Base-by-base conservation (phyloP, 2,797 vertebrate genomes). In the Lepus townsendii region DNA sequence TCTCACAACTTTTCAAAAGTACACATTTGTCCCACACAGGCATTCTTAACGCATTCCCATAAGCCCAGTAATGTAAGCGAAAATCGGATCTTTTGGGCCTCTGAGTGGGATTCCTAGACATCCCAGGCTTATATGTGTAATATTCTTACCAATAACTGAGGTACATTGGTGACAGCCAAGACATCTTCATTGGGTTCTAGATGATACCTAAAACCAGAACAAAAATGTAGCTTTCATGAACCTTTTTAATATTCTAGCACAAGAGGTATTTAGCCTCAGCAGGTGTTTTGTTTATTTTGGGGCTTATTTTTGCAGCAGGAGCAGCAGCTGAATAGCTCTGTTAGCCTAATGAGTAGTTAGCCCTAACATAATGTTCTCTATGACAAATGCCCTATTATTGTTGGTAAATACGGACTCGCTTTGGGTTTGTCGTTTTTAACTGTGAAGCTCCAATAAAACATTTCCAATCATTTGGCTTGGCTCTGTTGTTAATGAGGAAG, bases 391-490 rank as follows among this genome's bases (percentile, higher is more conserved):
- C 47, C 22, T 93, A 47, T 83, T 94, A 76, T 75, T 88, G 27
- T 82, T 76, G 5, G 50, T 24, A 94, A 96, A 96, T 71, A 90
- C 60, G 80, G 83, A 93, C 78, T 77, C 79, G 38, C 26, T 95
- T 32, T 78, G 11, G 17, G n/a, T 76, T 90, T n/a, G 10, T 68
- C 35, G 66, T 93, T 94, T 88, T 76, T 62, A 76, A 87, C 73
- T 87, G n/a, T 88, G 57, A 93, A 75, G 20, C 62, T 93, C 91
- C 50, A 95, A 52, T 82, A 92, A 86, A 93, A 86, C 72, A 22
- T 62, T 77, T 95, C 47, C 14, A 76, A 20, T 92, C 68, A 84
- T 65, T 62, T 85, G 47, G 12, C 27, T 78, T 96, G 62, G 47
- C 30, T 89, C 52, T 68, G 7, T 52, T 89, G 24, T 65, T 92